These are phyloP conservation scores for Brassicogethes aeneus DNA, from an alignment of 2,888 invertebrate species.

Conservation along the genomic window DNA sequence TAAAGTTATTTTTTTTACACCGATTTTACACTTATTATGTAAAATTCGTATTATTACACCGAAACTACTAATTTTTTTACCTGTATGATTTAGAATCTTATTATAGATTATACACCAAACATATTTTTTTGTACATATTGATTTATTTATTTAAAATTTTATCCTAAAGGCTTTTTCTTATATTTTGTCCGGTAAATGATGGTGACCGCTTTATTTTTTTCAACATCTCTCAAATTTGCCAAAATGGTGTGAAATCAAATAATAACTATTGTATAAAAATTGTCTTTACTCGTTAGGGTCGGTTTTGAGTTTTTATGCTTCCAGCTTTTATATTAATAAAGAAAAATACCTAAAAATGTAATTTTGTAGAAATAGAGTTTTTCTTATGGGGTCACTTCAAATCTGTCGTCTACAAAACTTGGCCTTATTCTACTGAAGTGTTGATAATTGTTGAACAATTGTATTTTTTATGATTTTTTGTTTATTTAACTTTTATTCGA, in stretches of 20 bases:
- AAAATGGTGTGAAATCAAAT: conserved; percentile 18
- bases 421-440: too few relatives aligned
- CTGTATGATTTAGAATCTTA: conserved; percentile 1
- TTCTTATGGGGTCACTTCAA: too few relatives aligned
- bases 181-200: conserved; percentile 21
- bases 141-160: conserved; percentile 10
- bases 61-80: conserved; percentile 10
- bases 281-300: too few relatives aligned
- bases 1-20: conserved; percentile 33
- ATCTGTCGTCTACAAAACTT: too few relatives aligned
- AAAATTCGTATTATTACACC: conserved; percentile 16
- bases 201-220: conserved; percentile 30
- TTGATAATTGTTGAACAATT: too few relatives aligned
- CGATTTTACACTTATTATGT: conserved; percentile 16
- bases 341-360: too few relatives aligned
- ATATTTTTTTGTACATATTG: conserved; percentile 28
- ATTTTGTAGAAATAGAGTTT: too few relatives aligned
- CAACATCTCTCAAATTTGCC: conserved; percentile 32
- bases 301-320: too few relatives aligned
- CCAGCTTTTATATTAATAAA: too few relatives aligned
- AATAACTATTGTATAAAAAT: conserved; percentile 3
- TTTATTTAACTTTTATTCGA: too few relatives aligned
- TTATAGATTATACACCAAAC: conserved; percentile 26
- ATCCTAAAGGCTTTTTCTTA: background rate
- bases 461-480: too few relatives aligned